phyloP scores from a whole-genome alignment of 1,140 invertebrate species.

The Drosophila kurseongensis region DNA sequence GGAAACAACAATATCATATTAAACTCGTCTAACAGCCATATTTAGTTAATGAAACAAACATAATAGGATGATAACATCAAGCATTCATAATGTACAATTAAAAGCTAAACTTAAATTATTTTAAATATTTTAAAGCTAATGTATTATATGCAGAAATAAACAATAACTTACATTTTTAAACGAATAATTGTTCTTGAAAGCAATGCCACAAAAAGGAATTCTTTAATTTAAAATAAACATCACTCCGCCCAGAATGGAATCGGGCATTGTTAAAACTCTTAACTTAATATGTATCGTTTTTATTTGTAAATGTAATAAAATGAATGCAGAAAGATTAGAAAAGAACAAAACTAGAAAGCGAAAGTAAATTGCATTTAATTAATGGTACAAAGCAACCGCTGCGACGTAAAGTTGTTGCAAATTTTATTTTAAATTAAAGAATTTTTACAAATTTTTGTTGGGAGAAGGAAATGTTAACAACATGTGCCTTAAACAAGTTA shows the following conservation, averaged over 20 bases:
- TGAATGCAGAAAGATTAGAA: constrained; percentile 36
- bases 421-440: constrained; percentile 76
- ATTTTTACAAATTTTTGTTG: constrained; percentile 42
- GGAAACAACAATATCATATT: constrained; percentile 36
- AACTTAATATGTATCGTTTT: constrained; percentile 30
- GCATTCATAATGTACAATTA: constrained; percentile 72
- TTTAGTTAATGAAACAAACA: constrained; percentile 75
- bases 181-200: constrained; percentile 17
- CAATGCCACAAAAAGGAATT: constrained; percentile 47
- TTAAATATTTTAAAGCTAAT: constrained; percentile 64
- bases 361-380: constrained; percentile 75
- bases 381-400: constrained; percentile 68
- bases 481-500: constrained; percentile 60
- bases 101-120: constrained; percentile 67
- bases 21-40: constrained; percentile 74
- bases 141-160: constrained; percentile 67
- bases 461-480: constrained; percentile 36
- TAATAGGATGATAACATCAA: constrained; percentile 57
- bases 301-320: constrained; percentile 24
- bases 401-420: constrained; percentile 8
- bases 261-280: constrained; percentile 17
- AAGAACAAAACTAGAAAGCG: constrained; percentile 29
- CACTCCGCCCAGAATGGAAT: background rate
- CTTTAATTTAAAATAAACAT: constrained; percentile 73
- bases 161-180: constrained; percentile 22